phyloP scores from a whole-genome alignment of 1,140 invertebrate species.

The Drosophila truncata region DNA sequence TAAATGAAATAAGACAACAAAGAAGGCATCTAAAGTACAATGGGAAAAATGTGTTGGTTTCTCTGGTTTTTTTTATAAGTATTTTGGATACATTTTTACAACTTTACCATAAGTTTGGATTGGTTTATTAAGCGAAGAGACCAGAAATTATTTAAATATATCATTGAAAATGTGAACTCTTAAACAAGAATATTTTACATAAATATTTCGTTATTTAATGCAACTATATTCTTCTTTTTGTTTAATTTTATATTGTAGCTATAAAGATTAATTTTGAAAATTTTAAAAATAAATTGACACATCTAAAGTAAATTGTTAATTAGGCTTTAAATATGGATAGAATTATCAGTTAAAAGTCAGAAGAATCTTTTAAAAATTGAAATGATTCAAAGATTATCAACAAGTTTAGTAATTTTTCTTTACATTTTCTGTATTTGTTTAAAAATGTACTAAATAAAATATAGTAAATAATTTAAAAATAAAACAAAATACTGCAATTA shows the following conservation, averaged over 20 bases:
- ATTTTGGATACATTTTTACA: not conserved
- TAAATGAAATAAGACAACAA: slow-evolving; percentile 61
- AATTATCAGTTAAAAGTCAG: not conserved
- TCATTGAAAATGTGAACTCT: no score
- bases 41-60: not conserved
- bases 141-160: not conserved
- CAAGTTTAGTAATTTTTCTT: no score
- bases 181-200: not conserved
- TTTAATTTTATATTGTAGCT: no score
- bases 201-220: no score
- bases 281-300: no score
- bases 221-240: not conserved
- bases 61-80: not conserved
- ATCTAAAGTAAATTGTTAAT: no score
- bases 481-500: no score
- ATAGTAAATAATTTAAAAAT: not conserved
- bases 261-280: no score
- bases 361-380: not conserved
- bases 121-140: not conserved
- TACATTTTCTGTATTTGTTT: not conserved
- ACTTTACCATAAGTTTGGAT: no score
- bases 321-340: no score
- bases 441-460: not conserved
- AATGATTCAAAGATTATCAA: no score
- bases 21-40: slow-evolving; percentile 8